Evolutionary conservation across 2,113 vertebrate species (phyloP).

Genomic region (Sus scrofa): T2T-Sscrofa CM000818.6:90988001-90988500

Average conservation of each 20-base stretch:
- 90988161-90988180: background rate
- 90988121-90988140: background rate
- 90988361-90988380: background rate
- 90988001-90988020: background rate
- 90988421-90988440: background rate
- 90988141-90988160: background rate
- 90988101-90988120: background rate
- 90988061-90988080: background rate
- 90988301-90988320: background rate
- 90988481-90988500: background rate
- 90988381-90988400: background rate
- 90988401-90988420: background rate
- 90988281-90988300: constrained; percentile 57
- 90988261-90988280: background rate
- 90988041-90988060: background rate
- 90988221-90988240: background rate
- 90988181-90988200: background rate
- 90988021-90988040: background rate
- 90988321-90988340: background rate
- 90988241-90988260: constrained; percentile 23
- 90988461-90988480: background rate
- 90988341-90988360: background rate
- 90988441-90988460: background rate
- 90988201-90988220: background rate
- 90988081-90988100: background rate